Evolutionary conservation across 1,140 invertebrate species (phyloP).

Genomic region (Drosophila varians): DNA sequence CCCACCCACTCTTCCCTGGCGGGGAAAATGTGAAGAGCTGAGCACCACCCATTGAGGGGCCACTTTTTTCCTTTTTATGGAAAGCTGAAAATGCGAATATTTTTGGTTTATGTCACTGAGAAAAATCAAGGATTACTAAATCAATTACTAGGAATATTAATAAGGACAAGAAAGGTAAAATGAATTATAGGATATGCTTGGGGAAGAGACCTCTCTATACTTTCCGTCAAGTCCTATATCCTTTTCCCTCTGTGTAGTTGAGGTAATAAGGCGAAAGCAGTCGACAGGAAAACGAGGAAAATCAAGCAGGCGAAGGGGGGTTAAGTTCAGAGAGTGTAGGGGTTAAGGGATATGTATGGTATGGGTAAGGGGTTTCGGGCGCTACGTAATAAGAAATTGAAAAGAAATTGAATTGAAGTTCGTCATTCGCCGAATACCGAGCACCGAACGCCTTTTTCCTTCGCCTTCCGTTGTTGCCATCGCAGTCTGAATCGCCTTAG

Average conservation of each 20-base stretch:
- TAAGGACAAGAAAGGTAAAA: too few relatives aligned
- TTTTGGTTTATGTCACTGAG: constrained; percentile 1
- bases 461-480: background rate
- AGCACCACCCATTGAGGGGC: too few relatives aligned
- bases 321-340: background rate
- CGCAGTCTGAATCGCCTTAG: constrained; percentile 16
- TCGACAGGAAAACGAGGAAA: constrained; percentile 2
- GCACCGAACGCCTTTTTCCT: background rate
- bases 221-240: too few relatives aligned
- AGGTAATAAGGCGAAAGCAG: background rate
- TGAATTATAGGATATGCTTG: too few relatives aligned
- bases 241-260: background rate
- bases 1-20: background rate
- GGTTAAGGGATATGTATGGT: background rate
- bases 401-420: constrained; percentile 77
- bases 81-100: constrained; percentile 25
- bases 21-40: constrained; percentile 11
- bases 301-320: constrained; percentile 1
- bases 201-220: too few relatives aligned
- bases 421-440: constrained; percentile 17
- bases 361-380: background rate
- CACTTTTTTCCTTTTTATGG: constrained; percentile 24
- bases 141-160: background rate
- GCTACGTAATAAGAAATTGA: constrained; percentile 59
- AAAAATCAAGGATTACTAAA: background rate